These are phyloP conservation scores for Hydrozoanthus gracilis DNA, from an alignment of 92 coral and sea anemone genomes.

Conservation along the genomic window DNA sequence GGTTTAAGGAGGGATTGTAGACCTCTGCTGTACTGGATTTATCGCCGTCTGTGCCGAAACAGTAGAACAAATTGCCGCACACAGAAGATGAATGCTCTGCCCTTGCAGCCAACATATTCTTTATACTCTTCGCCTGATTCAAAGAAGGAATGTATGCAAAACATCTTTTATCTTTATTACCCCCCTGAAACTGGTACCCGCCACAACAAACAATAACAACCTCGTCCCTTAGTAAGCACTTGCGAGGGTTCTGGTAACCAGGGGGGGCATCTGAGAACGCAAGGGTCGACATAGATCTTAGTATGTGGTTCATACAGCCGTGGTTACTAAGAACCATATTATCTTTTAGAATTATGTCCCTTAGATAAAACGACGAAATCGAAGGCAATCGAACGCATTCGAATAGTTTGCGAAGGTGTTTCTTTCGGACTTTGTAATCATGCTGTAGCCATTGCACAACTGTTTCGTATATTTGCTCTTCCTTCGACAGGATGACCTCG, in stretches of 20 bases:
- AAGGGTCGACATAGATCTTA: slow-evolving; percentile 51
- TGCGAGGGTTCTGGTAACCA: slow-evolving; percentile 44
- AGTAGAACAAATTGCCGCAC: slow-evolving; percentile 62
- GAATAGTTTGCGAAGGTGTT: slow-evolving; percentile 63
- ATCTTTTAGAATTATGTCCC: slow-evolving; percentile 56
- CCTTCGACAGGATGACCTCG: slow-evolving; percentile 53
- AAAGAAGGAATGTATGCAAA: slow-evolving; percentile 51
- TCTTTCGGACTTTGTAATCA: slow-evolving; percentile 51
- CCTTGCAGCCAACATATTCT: slow-evolving; percentile 62
- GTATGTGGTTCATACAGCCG: slow-evolving; percentile 52
- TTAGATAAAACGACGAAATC: slow-evolving; percentile 61
- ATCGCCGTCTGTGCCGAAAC: slow-evolving; percentile 61
- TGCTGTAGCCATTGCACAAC: slow-evolving; percentile 75
- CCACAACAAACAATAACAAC: slow-evolving; percentile 59
- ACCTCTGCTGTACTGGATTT: slow-evolving; percentile 60
- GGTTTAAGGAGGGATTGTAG: slow-evolving; percentile 64
- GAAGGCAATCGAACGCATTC: slow-evolving; percentile 65
- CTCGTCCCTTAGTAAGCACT: slow-evolving; percentile 53
- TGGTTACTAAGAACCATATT: slow-evolving; percentile 56
- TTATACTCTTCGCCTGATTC: slow-evolving; percentile 53
- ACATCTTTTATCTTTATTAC: slow-evolving; percentile 51
- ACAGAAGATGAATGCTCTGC: slow-evolving; percentile 65
- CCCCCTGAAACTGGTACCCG: slow-evolving; percentile 56
- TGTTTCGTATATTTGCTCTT: slow-evolving; percentile 75
- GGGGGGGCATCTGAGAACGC: slow-evolving; percentile 35